Evolutionary conservation across 2,888 invertebrate genomes (phyloP).

Genomic region (Agonum fuliginosum): DNA sequence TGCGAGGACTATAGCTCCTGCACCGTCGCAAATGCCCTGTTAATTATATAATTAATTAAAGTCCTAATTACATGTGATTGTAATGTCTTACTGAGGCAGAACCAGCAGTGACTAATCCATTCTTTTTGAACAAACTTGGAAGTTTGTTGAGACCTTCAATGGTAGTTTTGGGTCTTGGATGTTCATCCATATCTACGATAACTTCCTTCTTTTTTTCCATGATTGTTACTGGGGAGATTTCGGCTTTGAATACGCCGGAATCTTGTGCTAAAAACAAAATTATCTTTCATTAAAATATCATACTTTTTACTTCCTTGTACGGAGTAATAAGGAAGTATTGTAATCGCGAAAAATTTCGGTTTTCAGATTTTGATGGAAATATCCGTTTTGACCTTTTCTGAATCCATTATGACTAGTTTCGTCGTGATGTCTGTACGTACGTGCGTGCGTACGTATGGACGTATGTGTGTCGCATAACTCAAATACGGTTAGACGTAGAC

Average conservation of each 20-base stretch:
- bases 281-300: no score
- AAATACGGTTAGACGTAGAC: no score
- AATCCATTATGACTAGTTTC: no score
- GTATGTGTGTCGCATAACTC: no score
- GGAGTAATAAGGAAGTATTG: no score
- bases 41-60: conserved; percentile 53
- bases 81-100: conserved; percentile 87
- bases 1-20: conserved; percentile 92
- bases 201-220: conserved; percentile 89
- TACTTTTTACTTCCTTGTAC: no score
- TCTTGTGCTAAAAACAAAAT: conserved; percentile 82
- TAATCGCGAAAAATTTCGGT: no score
- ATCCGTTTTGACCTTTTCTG: no score
- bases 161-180: conserved; percentile 93
- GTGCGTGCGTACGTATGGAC: no score
- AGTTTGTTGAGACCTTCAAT: conserved; percentile 90
- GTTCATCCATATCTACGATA: conserved; percentile 91
- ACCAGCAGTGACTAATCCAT: conserved; percentile 95
- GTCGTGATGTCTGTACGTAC: no score
- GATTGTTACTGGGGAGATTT: conserved; percentile 89
- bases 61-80: not conserved
- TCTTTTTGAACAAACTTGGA: conserved; percentile 93
- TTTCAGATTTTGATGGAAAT: no score
- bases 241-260: conserved; percentile 91
- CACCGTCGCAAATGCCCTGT: conserved; percentile 99